Evolutionary conservation across 2,888 invertebrate genomes (phyloP).

Genomic region (Melitaea athalia): DNA sequence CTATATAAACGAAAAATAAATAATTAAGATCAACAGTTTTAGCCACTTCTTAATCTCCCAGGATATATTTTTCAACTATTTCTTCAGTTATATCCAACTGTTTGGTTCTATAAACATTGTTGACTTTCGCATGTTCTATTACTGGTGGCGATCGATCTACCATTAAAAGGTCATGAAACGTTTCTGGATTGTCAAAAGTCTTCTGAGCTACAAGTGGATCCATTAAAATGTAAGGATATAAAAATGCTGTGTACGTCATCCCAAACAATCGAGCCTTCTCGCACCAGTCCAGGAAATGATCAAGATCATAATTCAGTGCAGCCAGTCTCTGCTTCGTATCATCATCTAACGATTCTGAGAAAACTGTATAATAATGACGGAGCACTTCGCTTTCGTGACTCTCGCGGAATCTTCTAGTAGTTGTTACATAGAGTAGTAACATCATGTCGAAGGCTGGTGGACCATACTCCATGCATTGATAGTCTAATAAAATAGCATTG

Average conservation of each 20-base stretch:
- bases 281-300: constrained; percentile 38
- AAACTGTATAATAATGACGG: constrained; percentile 55
- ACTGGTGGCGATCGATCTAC: too few relatives aligned
- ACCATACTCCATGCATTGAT: constrained; percentile 44
- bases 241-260: constrained; percentile 38
- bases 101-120: too few relatives aligned
- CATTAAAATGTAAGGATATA: constrained; percentile 52
- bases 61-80: too few relatives aligned
- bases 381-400: constrained; percentile 51
- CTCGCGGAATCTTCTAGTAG: constrained; percentile 39
- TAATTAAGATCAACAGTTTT: too few relatives aligned
- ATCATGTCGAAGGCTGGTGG: too few relatives aligned
- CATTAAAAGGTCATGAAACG: constrained; percentile 37
- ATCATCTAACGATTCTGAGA: constrained; percentile 48
- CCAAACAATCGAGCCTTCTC: constrained; percentile 42
- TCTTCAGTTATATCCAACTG: too few relatives aligned
- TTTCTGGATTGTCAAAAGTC: constrained; percentile 47
- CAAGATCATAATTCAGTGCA: constrained; percentile 42
- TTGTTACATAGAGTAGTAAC: too few relatives aligned
- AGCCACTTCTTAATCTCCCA: too few relatives aligned
- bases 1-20: too few relatives aligned
- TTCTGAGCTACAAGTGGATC: constrained; percentile 44
- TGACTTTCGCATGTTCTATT: too few relatives aligned
- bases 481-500: constrained; percentile 62
- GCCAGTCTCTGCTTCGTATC: constrained; percentile 49